phyloP scores from a whole-genome alignment of 1,140 invertebrate genomes.

The Chironomus tepperi region DNA sequence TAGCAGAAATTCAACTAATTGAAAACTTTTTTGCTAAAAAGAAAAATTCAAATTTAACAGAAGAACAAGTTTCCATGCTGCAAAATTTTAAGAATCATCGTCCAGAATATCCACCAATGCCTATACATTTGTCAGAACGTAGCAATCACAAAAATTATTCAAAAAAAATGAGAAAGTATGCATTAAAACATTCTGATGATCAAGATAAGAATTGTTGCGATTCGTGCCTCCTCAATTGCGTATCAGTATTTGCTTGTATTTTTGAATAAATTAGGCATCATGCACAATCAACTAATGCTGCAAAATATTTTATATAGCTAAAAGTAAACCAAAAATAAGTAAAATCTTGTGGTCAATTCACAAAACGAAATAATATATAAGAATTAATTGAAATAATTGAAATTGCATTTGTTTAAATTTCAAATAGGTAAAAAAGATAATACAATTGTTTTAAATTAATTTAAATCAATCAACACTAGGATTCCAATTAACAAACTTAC shows the following conservation, averaged over 20 bases:
- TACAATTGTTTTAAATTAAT: no score
- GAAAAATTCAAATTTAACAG: slow-evolving; percentile 37
- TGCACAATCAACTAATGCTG: neutral
- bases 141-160: slow-evolving; percentile 38
- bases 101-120: slow-evolving; percentile 37
- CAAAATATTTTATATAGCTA: no score
- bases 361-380: neutral
- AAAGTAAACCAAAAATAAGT: no score
- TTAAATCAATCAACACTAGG: no score
- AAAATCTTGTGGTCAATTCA: neutral
- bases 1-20: slow-evolving; percentile 33
- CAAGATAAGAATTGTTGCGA: slow-evolving; percentile 37
- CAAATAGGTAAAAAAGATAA: no score
- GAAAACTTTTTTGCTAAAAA: slow-evolving; percentile 36
- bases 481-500: no score
- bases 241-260: slow-evolving; percentile 38
- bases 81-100: slow-evolving; percentile 37
- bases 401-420: no score
- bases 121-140: slow-evolving; percentile 38
- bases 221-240: slow-evolving; percentile 35
- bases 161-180: slow-evolving; percentile 37
- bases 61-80: slow-evolving; percentile 35
- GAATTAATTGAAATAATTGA: neutral
- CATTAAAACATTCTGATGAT: slow-evolving; percentile 29
- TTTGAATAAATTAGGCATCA: slow-evolving; percentile 33